Evolutionary conservation across 2,113 vertebrate species (phyloP), one percentile per base, ranked within the genome.

Genomic region (Zapus hudsonius): DNA sequence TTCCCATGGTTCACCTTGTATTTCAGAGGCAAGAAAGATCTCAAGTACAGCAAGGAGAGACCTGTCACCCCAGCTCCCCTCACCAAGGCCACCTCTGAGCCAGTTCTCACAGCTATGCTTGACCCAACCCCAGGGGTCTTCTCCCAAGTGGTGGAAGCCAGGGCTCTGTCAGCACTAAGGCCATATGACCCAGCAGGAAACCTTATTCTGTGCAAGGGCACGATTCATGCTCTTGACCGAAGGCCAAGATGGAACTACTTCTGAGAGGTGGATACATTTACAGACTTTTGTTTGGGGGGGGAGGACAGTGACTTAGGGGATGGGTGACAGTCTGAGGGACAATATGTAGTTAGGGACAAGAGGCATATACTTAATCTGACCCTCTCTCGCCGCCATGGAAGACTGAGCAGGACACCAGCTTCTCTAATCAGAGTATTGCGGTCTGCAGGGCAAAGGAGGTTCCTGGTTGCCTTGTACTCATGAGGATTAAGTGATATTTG

Each of bases 401-500:
- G 0, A 2, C 13, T 69, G 8, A 27, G 8, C 8, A 1, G 6
- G 44, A 23, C 10, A 0, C 0, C 2, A 0, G 1, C 52, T 64
- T n/a, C 74, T 52, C 12, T 11, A 44, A 1, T 57, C 29, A 57
- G 25, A 1, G 15, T 1, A 0, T 9, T 8, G 3, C 31, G 29
- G 0, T 5, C 36, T 7, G 2, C 3, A 9, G 27, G 0, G 9
- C 0, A 10, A 33, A 7, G 75, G 36, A 9, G 3, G 38, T 27
- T 6, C 52, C 36, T 7, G 25, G 12, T 16, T 1, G 12, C 9
- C 0, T 1, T 7, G 5, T 63, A 57, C 19, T 55, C 25, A 10
- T 15, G 27, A 4, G 31, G 63, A 15, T 7, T 15, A 1, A 42
- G 4, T 44, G 20, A 25, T 27, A 59, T 2, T 2, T 19, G n/a